Base-by-base conservation (phyloP, 2,113 vertebrate species). In the Anseranas semipalmata region DNA sequence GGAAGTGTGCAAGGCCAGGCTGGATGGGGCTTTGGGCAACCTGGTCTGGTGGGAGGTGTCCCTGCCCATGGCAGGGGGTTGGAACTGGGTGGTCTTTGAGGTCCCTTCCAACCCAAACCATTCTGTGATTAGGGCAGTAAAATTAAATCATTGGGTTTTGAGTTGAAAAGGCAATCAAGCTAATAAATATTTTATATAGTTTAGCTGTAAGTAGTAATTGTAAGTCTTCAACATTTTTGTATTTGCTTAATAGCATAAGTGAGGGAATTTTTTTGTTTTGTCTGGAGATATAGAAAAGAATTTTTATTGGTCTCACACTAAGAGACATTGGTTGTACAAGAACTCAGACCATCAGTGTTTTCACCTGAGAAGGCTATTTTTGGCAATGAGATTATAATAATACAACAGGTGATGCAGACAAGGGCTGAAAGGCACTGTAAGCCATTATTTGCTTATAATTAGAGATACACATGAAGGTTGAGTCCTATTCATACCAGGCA, bases 391-490 rank as follows among this genome's bases (percentile, higher is more conserved):
- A 33, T 82, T 66, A 46, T 7, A 70, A 10, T 77, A 82, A 41
- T 33, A 32, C 4, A 68, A 1, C 7, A 75, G 25, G 4, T 84
- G 13, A 67, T 59, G 52, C 41, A 50, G 22, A 66, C 43, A 50
- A 60, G 39, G 60, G 6, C 37, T 67, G 52, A 82, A 65, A 65
- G 35, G 35, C n/a, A 70, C 33, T 11, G 2, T 45, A 24, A 79
- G 27, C 22, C 65, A 3, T 35, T 76, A 11, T 4, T 80, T 86
- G 10, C 63, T 58, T 67, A 19, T 59, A 50, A 52, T 46, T 32
- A 63, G 25, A 37, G 0, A 0, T 0, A 6, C 1, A 0, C 5
- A 1, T 13, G 2, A 6, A 73, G 39, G 5, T 41, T 73, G 35
- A 2, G 0, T 73, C 66, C 7, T 5, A 2, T 75, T 91, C 14